These are phyloP conservation scores for Stichopus chloronotus DNA, from an alignment of 35 echinoderm and acorn worm species.

Conservation along the genomic window DNA sequence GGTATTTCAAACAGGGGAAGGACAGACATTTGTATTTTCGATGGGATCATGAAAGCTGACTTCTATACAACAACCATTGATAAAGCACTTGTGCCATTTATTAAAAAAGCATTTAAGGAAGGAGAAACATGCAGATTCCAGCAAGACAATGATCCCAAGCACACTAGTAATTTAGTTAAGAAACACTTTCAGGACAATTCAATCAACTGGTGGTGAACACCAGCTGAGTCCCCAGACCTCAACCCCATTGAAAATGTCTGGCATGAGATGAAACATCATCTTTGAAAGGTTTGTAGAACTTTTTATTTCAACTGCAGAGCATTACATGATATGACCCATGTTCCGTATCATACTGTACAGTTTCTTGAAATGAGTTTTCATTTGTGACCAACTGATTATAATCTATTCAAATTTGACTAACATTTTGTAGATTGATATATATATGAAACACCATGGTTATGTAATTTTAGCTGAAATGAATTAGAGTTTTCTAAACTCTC, in stretches of 20 bases:
- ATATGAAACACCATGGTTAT: too few relatives aligned
- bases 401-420: too few relatives aligned
- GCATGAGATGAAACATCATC: slow-evolving; percentile 59
- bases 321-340: too few relatives aligned
- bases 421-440: too few relatives aligned
- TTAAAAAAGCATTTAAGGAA: background rate
- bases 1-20: slow-evolving; percentile 42
- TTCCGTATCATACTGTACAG: too few relatives aligned
- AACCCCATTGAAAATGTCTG: slow-evolving; percentile 61
- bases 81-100: background rate
- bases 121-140: slow-evolving; percentile 21
- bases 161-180: slow-evolving; percentile 24
- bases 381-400: too few relatives aligned
- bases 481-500: too few relatives aligned
- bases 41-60: slow-evolving; percentile 65
- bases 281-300: slow-evolving; percentile 18
- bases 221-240: slow-evolving; percentile 65
- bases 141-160: slow-evolving; percentile 69
- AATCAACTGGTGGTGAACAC: slow-evolving; percentile 50
- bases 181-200: slow-evolving; percentile 18
- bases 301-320: too few relatives aligned
- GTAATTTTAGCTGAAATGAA: too few relatives aligned
- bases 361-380: too few relatives aligned
- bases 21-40: slow-evolving; percentile 36
- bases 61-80: slow-evolving; percentile 33